phyloP scores from a whole-genome alignment of 2,797 vertebrate genomes.

The Paedocypris micromegethes region DNA sequence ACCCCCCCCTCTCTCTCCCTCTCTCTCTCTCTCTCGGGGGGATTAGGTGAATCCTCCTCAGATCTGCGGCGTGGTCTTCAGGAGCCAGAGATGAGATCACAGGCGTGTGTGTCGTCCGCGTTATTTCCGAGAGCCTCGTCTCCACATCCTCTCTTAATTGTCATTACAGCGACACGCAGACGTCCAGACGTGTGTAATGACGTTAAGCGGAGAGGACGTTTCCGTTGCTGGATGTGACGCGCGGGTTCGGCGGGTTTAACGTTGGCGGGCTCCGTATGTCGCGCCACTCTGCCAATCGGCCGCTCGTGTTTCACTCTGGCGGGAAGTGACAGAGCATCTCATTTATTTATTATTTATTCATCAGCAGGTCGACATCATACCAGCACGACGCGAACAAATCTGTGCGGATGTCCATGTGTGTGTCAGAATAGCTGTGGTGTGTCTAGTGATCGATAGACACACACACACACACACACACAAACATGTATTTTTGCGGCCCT shows the following conservation, averaged over 20 bases:
- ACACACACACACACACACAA: too few species aligned
- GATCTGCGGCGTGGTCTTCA: constrained; percentile 34
- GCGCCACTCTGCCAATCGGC: constrained; percentile 25
- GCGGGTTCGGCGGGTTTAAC: constrained; percentile 11
- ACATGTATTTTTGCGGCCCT: constrained; percentile 34
- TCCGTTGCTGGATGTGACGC: not conserved
- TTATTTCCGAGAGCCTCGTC: constrained; percentile 10
- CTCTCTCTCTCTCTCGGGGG: constrained; percentile 27
- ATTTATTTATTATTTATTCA: constrained; percentile 22
- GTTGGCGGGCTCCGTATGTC: constrained; percentile 37
- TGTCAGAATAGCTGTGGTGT: constrained; percentile 13
- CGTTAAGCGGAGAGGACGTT: not conserved
- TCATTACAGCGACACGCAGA: not conserved
- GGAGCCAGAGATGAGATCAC: constrained; percentile 54
- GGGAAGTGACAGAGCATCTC: constrained; percentile 42
- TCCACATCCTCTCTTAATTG: constrained; percentile 7
- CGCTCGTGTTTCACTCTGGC: constrained; percentile 21
- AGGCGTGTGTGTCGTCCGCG: constrained; percentile 28
- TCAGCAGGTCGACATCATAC: constrained; percentile 20
- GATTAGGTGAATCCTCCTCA: constrained; percentile 53
- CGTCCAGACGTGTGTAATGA: not conserved
- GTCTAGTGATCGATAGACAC: not conserved
- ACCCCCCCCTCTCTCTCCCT: constrained; percentile 7
- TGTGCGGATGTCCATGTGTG: constrained; percentile 20
- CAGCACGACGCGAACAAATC: constrained; percentile 13